A percentile compares a stretch with the other conserved stretches of the same genome.
phyloP scores from a whole-genome alignment of 2,797 vertebrate species.

The Neoniphon sammara region DNA sequence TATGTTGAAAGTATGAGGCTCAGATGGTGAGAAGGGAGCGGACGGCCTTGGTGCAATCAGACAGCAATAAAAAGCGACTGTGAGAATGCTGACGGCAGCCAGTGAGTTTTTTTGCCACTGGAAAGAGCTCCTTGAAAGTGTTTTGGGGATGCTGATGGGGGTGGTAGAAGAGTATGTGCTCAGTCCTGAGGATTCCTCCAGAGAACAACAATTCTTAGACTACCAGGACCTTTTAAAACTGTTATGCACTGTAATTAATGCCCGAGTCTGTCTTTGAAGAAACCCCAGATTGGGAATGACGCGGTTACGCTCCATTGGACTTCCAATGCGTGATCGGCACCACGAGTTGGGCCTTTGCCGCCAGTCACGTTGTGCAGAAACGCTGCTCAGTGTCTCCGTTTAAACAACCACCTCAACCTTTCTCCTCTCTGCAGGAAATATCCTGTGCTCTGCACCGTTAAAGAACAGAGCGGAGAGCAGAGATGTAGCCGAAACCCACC shows the following conservation, averaged over 20 bases:
- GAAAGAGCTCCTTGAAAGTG: slow-evolving; percentile 21
- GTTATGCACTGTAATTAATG: slow-evolving; percentile 56
- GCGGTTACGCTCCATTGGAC: slow-evolving; percentile 41
- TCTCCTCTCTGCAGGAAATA: slow-evolving; percentile 1
- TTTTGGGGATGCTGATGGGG: slow-evolving; percentile 10
- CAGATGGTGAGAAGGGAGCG: slow-evolving; percentile 37
- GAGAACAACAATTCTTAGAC: slow-evolving; percentile 48
- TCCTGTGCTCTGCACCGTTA: background rate
- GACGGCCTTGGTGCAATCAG: slow-evolving; percentile 35
- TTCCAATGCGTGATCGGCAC: slow-evolving; percentile 56
- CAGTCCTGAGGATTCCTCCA: slow-evolving; percentile 34
- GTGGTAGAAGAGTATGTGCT: slow-evolving; percentile 21
- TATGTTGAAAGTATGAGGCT: slow-evolving; percentile 47
- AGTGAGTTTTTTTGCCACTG: slow-evolving; percentile 31
- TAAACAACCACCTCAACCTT: slow-evolving; percentile 20
- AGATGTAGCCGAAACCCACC: too few species aligned
- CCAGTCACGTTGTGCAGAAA: slow-evolving; percentile 30
- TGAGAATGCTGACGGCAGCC: slow-evolving; percentile 42
- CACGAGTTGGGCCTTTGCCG: slow-evolving; percentile 33
- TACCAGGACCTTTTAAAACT: slow-evolving; percentile 56
- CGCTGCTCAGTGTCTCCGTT: slow-evolving; percentile 32
- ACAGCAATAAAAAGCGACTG: slow-evolving; percentile 52
- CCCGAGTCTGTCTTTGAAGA: slow-evolving; percentile 61
- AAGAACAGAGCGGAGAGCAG: background rate
- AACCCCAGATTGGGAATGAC: slow-evolving; percentile 64